These are phyloP conservation scores for Thecocarcelia acutangulata DNA, from an alignment of 2,888 invertebrate species.

Conservation along the genomic window DNA sequence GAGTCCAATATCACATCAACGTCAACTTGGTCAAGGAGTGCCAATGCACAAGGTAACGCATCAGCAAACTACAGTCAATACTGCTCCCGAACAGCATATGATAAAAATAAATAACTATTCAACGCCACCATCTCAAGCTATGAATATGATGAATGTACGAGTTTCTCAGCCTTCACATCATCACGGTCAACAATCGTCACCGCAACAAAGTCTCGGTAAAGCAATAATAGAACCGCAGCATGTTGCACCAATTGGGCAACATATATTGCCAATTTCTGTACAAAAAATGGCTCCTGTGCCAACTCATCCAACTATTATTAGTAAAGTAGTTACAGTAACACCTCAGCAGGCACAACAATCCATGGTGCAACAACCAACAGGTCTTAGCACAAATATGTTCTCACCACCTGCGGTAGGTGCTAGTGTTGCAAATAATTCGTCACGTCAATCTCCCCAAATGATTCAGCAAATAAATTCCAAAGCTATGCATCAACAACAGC, in stretches of 20 bases:
- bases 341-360: conserved; percentile 78
- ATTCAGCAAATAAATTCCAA: conserved; percentile 75
- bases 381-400: conserved; percentile 72
- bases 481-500: conserved; percentile 74
- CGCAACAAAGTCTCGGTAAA: conserved; percentile 44
- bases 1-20: conserved; percentile 56
- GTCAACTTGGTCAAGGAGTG: conserved; percentile 77
- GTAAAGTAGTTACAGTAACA: conserved; percentile 78
- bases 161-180: conserved; percentile 60
- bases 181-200: conserved; percentile 28
- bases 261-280: conserved; percentile 74
- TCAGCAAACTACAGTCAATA: conserved; percentile 72
- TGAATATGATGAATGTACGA: conserved; percentile 65
- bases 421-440: conserved; percentile 25
- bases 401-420: conserved; percentile 72
- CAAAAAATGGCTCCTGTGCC: conserved; percentile 77
- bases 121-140: conserved; percentile 62
- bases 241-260: conserved; percentile 67
- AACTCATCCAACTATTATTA: conserved; percentile 77
- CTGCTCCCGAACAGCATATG: conserved; percentile 76
- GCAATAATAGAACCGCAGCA: conserved; percentile 64
- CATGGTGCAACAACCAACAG: conserved; percentile 69
- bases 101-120: conserved; percentile 69
- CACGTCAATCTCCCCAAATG: conserved; percentile 76
- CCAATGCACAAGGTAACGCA: conserved; percentile 71